Evolutionary conservation across 2,113 vertebrate species (phyloP), one percentile per base, ranked within the genome.

Genomic region (Eubucco bourcierii): DNA sequence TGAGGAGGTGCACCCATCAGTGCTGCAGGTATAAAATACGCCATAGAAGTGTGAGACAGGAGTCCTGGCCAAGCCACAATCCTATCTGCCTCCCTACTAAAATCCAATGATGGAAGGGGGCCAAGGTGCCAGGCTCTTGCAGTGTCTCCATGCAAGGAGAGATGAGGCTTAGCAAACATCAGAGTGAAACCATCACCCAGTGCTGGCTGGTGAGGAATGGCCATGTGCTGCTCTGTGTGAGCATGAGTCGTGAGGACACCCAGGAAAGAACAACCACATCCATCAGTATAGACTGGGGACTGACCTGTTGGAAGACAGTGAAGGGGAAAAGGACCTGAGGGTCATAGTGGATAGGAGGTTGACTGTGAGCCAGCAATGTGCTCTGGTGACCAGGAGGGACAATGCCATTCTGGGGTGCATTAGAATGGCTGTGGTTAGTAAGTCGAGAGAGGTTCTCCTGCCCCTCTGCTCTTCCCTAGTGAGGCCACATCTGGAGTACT

Each of bases 181-280:
- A 52, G 50, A 27, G 23, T 28, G 14, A 72, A 92, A 70, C 41
- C 29, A 12, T 72, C 14, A 5, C 12, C 2, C 9, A 3, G 12
- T 1, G 0, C 14, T 56, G 23, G 34, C 44, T 50, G 20, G 2
- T 55, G 55, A n/a, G 15, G 8, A 44, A 6, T n/a, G 71, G 8
- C 29, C 7, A 10, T 5, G 4, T 73, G 44, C 47, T 76, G 50
- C 29, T 58, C 56, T 7, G 37, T 3, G 1, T 6, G 27, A 55
- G 17, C 53, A 14, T 3, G 53, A 25, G 11, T 25, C 18, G 2
- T 4, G 7, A 17, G 53, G 66, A 29, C 23, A 17, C 44, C 16
- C 15, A 17, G 44, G 41, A 44, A 15, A 44, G 41, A 44, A 39
- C 37, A 44, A 44, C 41, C 41, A 44, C 41, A 44, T 44, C 41